Evolutionary conservation across 2,888 invertebrate species (phyloP).

Genomic region (Lumbricus terrestris): DNA sequence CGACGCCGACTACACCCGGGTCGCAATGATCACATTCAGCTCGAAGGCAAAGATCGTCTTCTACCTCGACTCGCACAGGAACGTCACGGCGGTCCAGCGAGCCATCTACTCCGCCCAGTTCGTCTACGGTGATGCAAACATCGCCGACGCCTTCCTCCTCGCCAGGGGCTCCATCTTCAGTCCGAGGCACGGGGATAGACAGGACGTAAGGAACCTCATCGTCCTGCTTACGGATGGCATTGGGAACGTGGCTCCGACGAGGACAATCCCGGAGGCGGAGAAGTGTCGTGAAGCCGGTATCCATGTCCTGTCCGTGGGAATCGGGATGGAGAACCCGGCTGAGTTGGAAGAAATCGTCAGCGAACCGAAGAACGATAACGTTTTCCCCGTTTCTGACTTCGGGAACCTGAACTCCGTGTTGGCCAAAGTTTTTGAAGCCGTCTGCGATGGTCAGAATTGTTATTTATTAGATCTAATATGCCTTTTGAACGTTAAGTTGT

Average conservation of each 20-base stretch:
- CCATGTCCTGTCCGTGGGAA: slow-evolving; percentile 41
- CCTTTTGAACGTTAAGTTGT: too few relatives aligned
- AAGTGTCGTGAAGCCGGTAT: slow-evolving; percentile 35
- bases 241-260: slow-evolving; percentile 29
- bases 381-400: slow-evolving; percentile 29
- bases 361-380: slow-evolving; percentile 29
- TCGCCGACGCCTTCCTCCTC: slow-evolving; percentile 14
- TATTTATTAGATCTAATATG: too few relatives aligned
- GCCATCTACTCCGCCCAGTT: slow-evolving; percentile 20
- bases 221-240: slow-evolving; percentile 34
- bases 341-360: slow-evolving; percentile 26
- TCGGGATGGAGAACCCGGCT: slow-evolving; percentile 33
- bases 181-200: slow-evolving; percentile 31
- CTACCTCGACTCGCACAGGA: slow-evolving; percentile 28
- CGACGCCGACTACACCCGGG: slow-evolving; percentile 28
- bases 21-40: slow-evolving; percentile 36
- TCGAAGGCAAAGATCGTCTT: slow-evolving; percentile 27
- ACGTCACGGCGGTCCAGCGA: neutral
- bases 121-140: slow-evolving; percentile 11
- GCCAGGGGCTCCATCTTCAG: slow-evolving; percentile 31
- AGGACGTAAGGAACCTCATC: slow-evolving; percentile 33
- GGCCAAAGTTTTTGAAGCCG: slow-evolving; percentile 12
- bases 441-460: slow-evolving; percentile 25
- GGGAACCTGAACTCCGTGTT: slow-evolving; percentile 20
- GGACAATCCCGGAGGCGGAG: slow-evolving; percentile 40